Evolutionary conservation across 2,888 invertebrate genomes (phyloP), one percentile per base, ranked within the genome.

Genomic region (Diogma glabrata): DNA sequence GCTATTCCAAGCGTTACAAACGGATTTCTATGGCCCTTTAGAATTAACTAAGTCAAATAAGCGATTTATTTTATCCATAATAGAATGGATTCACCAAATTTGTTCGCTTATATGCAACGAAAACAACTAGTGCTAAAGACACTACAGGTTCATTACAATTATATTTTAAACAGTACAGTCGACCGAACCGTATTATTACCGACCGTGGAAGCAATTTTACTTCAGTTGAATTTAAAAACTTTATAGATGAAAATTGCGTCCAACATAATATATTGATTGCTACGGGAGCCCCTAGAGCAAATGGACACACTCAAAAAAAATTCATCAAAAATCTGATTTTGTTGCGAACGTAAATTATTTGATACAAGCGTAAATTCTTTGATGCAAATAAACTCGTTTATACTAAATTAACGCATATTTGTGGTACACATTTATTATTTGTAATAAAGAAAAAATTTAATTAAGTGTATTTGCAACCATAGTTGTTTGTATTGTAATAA

Each of bases 251-350:
- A 2, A 51, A 56, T 9, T 52, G 47, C 10, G 56, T 63, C 7
- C 45, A 56, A 26, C 59, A 60, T 46, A n/a, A n/a, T n/a, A 55
- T 61, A 12, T 50, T 57, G 28, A 57, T 62, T 4, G 61, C 63
- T 5, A 55, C 58, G 2, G 58, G 53, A 4, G 58, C 57, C 1
- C 62, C 62, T 2, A 54, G 61, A 26, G 59, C 61, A 1, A 64
- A 64, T 51, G 61, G 64, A 1, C 63, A n/a, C n/a, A n/a, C n/a
- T n/a, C n/a, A n/a, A n/a, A n/a, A n/a, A n/a, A n/a, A n/a, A n/a
- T n/a, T n/a, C n/a, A n/a, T n/a, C n/a, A n/a, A n/a, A n/a, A n/a
- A n/a, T n/a, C n/a, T n/a, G n/a, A n/a, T n/a, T n/a, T n/a, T n/a
- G n/a, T n/a, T n/a, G n/a, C n/a, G n/a, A n/a, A n/a, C n/a, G n/a